Conservation (phyloP, 2,797 vertebrate species). For the Anguilla anguilla region DNA sequence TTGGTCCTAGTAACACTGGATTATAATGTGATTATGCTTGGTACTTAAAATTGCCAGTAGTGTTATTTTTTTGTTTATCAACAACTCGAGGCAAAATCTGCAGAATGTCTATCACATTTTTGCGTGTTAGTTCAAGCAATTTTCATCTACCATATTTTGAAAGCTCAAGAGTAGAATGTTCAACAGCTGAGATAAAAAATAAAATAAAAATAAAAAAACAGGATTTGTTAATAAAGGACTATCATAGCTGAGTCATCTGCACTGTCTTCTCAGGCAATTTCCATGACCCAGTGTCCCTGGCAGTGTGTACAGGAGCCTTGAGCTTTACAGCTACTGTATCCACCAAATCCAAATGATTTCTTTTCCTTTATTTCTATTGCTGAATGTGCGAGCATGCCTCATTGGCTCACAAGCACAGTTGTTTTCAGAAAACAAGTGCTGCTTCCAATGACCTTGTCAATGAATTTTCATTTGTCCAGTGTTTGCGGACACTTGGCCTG, state of each 20-base stretch:
- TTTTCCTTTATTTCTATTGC: neutral
- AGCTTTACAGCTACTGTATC: neutral
- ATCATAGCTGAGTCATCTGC: neutral
- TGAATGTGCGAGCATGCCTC: neutral
- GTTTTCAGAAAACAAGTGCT: neutral
- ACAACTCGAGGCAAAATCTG: constrained; percentile 10
- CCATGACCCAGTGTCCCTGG: neutral
- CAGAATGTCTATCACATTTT: neutral
- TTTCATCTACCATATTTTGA: neutral
- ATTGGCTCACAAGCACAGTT: neutral
- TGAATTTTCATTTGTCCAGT: neutral
- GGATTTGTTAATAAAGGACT: neutral
- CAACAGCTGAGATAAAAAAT: neutral
- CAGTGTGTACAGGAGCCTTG: neutral
- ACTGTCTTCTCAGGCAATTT: neutral
- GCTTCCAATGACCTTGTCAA: neutral
- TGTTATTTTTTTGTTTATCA: constrained; percentile 1
- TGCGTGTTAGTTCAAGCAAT: neutral
- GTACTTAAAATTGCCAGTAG: constrained; percentile 7
- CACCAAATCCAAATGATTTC: neutral
- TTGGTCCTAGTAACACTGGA: constrained; percentile 18
- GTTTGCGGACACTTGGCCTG: neutral
- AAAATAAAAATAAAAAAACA: too few relatives aligned
- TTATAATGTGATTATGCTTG: neutral
- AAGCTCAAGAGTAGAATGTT: neutral